phyloP scores from a whole-genome alignment of 2,888 invertebrate species.

The Linhomoeus sp. region DNA sequence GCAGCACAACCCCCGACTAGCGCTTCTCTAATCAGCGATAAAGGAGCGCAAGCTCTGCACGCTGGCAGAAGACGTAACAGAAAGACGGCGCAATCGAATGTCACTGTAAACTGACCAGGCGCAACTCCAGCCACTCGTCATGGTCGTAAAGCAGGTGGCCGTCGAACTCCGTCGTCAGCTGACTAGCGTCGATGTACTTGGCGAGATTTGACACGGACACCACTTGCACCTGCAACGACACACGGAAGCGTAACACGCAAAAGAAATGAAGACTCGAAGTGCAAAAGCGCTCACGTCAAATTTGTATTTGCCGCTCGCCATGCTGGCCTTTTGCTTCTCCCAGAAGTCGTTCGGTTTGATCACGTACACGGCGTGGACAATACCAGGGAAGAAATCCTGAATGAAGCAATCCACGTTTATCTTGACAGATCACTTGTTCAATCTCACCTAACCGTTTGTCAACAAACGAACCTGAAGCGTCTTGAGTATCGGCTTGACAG shows the following conservation, averaged over 20 bases:
- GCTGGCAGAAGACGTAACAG: too few relatives aligned
- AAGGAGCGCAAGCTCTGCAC: too few relatives aligned
- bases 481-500: conserved; percentile 89
- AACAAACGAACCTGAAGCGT: conserved; percentile 41
- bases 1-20: too few relatives aligned
- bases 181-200: conserved; percentile 75
- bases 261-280: too few relatives aligned
- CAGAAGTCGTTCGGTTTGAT: conserved; percentile 98
- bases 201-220: conserved; percentile 81
- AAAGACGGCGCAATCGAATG: too few relatives aligned
- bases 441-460: not conserved
- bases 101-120: conserved; percentile 40
- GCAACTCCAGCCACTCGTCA: conserved; percentile 84
- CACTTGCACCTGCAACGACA: conserved; percentile 60
- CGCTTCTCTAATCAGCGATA: too few relatives aligned
- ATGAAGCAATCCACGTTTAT: conserved; percentile 34
- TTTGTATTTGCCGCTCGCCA: conserved; percentile 93
- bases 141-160: conserved; percentile 74
- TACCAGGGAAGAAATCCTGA: conserved; percentile 73
- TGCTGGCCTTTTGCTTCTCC: conserved; percentile 93
- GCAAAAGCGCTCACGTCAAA: conserved; percentile 56
- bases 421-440: not conserved
- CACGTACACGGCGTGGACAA: conserved; percentile 78
- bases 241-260: too few relatives aligned
- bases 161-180: conserved; percentile 79